A percentile compares a stretch with the other conserved stretches of the same genome.
These are phyloP conservation scores for Heterotis niloticus DNA, from an alignment of 2,113 vertebrate species.

Conservation along the genomic window DNA sequence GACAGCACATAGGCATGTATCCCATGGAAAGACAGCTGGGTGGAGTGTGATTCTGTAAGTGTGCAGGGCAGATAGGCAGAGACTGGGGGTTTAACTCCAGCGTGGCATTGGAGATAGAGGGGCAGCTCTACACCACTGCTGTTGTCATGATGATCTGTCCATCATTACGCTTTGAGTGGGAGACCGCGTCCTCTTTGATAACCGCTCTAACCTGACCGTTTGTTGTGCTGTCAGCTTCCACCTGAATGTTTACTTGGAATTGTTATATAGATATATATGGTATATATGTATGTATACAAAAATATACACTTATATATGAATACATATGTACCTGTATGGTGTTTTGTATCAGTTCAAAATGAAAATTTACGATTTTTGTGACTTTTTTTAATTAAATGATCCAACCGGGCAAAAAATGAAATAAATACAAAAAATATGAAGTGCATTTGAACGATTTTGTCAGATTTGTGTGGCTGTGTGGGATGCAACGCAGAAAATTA, in stretches of 20 bases:
- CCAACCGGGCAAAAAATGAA: conserved; percentile 50
- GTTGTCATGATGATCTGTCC: conserved; percentile 50
- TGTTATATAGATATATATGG: conserved; percentile 40
- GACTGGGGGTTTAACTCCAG: not conserved
- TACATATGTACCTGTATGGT: conserved; percentile 31
- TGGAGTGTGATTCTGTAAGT: conserved; percentile 25
- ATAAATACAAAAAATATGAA: conserved; percentile 26
- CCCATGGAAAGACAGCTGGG: conserved; percentile 19
- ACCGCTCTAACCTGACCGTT: conserved; percentile 44
- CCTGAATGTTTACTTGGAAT: conserved; percentile 62
- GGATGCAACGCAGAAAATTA: too few relatives aligned
- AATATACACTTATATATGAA: conserved; percentile 27
- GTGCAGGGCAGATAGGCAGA: not conserved
- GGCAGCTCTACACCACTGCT: conserved; percentile 47
- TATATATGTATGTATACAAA: conserved; percentile 41
- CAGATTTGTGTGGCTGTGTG: not conserved
- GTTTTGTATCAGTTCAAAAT: conserved; percentile 59
- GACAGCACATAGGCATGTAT: conserved; percentile 4
- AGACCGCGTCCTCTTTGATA: conserved; percentile 43
- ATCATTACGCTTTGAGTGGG: conserved; percentile 53
- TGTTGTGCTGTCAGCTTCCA: conserved; percentile 49
- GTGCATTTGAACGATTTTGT: not conserved
- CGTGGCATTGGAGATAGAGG: conserved; percentile 28
- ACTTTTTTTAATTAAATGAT: conserved; percentile 62
- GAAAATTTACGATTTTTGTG: conserved; percentile 55